A percentile compares a stretch with the other conserved stretches of the same genome.
Evolutionary conservation across 2,113 vertebrate species (phyloP).

Genomic region (Ammodytes marinus): DNA sequence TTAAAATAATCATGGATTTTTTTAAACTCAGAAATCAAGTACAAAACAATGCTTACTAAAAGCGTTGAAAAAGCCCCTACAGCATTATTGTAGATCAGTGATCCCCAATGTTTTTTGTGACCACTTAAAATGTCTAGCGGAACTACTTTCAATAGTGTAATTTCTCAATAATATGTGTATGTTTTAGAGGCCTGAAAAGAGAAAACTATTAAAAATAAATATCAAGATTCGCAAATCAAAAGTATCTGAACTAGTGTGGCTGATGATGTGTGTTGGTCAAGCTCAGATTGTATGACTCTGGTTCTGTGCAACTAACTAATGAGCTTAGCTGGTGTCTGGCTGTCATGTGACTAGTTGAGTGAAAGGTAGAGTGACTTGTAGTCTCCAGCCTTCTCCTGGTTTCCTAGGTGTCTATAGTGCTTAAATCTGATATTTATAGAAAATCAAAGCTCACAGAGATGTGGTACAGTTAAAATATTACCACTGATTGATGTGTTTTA

Average conservation of each 20-base stretch:
- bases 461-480: background rate
- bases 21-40: background rate
- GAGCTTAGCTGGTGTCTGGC: conserved; percentile 2
- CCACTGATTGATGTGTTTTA: background rate
- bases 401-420: background rate
- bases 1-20: background rate
- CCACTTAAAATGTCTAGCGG: background rate
- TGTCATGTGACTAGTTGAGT: conserved; percentile 15
- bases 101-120: background rate
- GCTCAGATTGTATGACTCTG: conserved; percentile 33
- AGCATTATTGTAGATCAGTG: background rate
- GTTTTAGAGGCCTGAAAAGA: too few species aligned
- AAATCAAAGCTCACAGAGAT: background rate
- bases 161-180: too few species aligned
- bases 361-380: background rate
- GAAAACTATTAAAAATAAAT: too few species aligned
- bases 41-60: background rate
- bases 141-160: too few species aligned
- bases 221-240: too few species aligned
- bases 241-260: background rate
- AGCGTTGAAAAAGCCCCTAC: background rate
- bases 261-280: background rate
- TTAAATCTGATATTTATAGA: background rate
- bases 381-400: background rate
- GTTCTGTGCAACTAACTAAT: conserved; percentile 21